Evolutionary conservation across 1,140 invertebrate genomes (phyloP).

Genomic region (Drosophila asahinai): DNA sequence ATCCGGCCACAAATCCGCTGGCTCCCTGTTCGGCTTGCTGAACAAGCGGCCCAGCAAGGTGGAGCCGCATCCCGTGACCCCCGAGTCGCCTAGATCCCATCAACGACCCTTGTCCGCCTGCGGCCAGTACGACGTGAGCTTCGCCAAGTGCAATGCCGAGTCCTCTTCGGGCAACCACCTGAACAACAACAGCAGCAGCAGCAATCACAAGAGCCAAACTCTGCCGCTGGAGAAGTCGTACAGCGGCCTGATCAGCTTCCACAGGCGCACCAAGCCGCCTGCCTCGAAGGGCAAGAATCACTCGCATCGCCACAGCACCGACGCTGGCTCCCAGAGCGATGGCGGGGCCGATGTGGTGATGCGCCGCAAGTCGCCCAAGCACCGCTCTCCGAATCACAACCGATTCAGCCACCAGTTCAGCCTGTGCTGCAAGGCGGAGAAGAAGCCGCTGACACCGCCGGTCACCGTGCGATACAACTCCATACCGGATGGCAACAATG

Average conservation of each 20-base stretch:
- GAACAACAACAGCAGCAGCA: conserved; percentile 39
- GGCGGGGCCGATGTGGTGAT: conserved; percentile 69
- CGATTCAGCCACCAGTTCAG: conserved; percentile 83
- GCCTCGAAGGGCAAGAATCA: conserved; percentile 63
- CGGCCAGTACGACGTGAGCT: conserved; percentile 71
- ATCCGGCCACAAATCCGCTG: conserved; percentile 57
- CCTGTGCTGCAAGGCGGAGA: conserved; percentile 79
- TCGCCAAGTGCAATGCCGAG: conserved; percentile 57
- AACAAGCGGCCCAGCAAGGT: conserved; percentile 73
- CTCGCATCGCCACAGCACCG: conserved; percentile 70
- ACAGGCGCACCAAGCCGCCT: conserved; percentile 62
- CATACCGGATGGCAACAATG: conserved; percentile 71
- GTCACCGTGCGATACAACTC: conserved; percentile 83
- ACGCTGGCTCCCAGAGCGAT: conserved; percentile 73
- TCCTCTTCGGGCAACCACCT: conserved; percentile 28
- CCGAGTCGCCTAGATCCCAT: conserved; percentile 62
- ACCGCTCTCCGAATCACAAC: conserved; percentile 80
- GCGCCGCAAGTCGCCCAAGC: conserved; percentile 74
- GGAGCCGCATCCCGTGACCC: conserved; percentile 68
- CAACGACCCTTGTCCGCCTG: conserved; percentile 60
- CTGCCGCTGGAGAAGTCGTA: conserved; percentile 75
- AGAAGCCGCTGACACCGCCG: conserved; percentile 80
- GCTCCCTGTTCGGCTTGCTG: conserved; percentile 69
- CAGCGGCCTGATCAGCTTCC: conserved; percentile 75
- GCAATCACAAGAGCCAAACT: conserved; percentile 72